phyloP scores from a whole-genome alignment of 2,888 invertebrate genomes.

The Allacma fusca region DNA sequence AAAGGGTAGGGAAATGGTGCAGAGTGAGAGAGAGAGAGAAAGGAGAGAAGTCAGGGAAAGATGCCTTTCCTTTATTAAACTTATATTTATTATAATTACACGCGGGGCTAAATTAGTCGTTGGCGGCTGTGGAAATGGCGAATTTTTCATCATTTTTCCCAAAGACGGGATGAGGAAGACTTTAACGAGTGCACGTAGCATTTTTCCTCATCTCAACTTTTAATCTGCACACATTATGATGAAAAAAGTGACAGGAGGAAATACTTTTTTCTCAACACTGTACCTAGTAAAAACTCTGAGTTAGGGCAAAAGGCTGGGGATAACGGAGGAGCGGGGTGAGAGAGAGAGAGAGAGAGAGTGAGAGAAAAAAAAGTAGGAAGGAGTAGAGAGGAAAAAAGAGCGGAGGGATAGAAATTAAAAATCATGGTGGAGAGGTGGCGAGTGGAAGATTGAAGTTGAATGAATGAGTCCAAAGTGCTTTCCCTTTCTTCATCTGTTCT shows the following conservation, averaged over 20 bases:
- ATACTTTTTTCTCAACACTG: constrained; percentile 40
- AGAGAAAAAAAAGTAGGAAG: background rate
- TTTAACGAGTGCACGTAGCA: constrained; percentile 40
- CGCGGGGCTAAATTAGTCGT: constrained; percentile 47
- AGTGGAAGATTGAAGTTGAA: background rate
- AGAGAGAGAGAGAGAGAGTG: background rate
- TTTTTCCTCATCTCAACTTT: constrained; percentile 48
- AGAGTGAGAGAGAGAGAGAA: background rate
- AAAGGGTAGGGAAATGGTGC: background rate
- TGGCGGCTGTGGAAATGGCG: constrained; percentile 43
- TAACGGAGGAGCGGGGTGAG: background rate
- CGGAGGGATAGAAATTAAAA: background rate
- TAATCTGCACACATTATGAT: constrained; percentile 47
- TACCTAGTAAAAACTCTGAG: constrained; percentile 21
- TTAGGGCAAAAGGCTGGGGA: background rate
- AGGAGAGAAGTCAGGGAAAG: constrained; percentile 17
- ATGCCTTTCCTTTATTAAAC: constrained; percentile 48
- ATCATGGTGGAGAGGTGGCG: background rate
- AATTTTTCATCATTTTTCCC: constrained; percentile 52
- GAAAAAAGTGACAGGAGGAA: constrained; percentile 45
- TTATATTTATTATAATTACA: constrained; percentile 55
- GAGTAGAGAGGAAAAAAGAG: background rate
- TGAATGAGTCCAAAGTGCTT: no score
- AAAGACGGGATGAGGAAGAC: constrained; percentile 37
- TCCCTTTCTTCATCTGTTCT: no score